A percentile compares a stretch with the other conserved stretches of the same genome.
Conservation (phyloP, 2,888 invertebrate species). For the Drosophila lutescens region DNA sequence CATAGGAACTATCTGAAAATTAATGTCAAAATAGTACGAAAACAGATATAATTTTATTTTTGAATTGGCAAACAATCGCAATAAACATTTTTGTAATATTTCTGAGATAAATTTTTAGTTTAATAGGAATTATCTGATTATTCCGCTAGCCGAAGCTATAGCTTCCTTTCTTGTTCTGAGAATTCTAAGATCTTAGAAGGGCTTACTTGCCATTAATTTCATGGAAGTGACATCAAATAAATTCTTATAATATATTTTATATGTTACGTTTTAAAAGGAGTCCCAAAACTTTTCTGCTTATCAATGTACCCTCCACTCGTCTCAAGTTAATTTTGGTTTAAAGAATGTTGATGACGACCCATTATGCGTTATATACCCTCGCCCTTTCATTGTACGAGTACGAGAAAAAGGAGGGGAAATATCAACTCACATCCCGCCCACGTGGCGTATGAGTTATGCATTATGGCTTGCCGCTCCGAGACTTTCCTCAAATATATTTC, state of each 20-base stretch:
- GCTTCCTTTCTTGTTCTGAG: not conserved
- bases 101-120: too few species aligned
- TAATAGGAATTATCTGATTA: too few species aligned
- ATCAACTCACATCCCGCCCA: constrained; percentile 26
- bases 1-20: too few species aligned
- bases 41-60: too few species aligned
- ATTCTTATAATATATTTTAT: not conserved
- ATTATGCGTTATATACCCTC: constrained; percentile 33
- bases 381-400: constrained; percentile 17
- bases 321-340: constrained; percentile 23
- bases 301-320: constrained; percentile 2
- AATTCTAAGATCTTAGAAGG: not conserved
- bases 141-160: too few species aligned
- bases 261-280: constrained; percentile 1
- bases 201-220: not conserved
- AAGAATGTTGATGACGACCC: constrained; percentile 26
- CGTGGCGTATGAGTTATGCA: constrained; percentile 44
- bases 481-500: constrained; percentile 41
- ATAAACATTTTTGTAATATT: too few species aligned
- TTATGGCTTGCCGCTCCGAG: constrained; percentile 20
- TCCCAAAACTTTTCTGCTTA: constrained; percentile 8
- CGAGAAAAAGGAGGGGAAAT: constrained; percentile 3
- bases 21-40: too few species aligned
- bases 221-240: not conserved
- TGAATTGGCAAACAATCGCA: too few species aligned